These are phyloP conservation scores for Montipora efflorescens DNA, from an alignment of 64 coral and sea anemone species.

Conservation along the genomic window DNA sequence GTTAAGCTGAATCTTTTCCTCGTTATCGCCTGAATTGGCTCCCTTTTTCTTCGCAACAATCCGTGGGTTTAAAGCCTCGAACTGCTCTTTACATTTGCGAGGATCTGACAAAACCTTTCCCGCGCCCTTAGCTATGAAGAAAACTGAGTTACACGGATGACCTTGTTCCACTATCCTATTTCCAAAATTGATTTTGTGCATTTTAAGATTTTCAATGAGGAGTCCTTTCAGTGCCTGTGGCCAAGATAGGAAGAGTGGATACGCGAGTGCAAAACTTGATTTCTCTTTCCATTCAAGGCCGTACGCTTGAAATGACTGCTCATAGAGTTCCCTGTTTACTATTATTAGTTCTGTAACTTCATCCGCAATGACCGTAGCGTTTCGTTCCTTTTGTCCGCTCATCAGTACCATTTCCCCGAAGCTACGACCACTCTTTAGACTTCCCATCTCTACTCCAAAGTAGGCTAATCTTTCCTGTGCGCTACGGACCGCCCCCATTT, in stretches of 20 bases:
- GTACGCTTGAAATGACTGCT: constrained; percentile 65
- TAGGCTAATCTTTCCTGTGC: constrained; percentile 69
- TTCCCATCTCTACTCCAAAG: constrained; percentile 79
- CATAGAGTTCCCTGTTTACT: constrained; percentile 66
- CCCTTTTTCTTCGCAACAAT: neutral
- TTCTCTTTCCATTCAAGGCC: constrained; percentile 80
- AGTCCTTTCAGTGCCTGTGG: constrained; percentile 68
- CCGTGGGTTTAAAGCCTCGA: constrained; percentile 39
- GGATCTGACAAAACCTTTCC: constrained; percentile 77
- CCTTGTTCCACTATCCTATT: constrained; percentile 75
- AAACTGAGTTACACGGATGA: constrained; percentile 63
- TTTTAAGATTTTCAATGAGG: constrained; percentile 81
- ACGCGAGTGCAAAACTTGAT: constrained; percentile 69
- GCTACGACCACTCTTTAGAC: constrained; percentile 71
- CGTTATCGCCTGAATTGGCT: neutral
- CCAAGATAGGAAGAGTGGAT: constrained; percentile 76
- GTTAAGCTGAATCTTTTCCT: constrained; percentile 23
- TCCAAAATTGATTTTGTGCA: constrained; percentile 78
- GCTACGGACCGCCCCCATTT: constrained; percentile 48
- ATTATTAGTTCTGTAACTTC: constrained; percentile 74
- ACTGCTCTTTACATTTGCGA: constrained; percentile 71
- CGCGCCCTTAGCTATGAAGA: constrained; percentile 75
- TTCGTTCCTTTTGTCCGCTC: constrained; percentile 79
- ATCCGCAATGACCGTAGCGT: constrained; percentile 80
- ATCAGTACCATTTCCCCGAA: constrained; percentile 85